Evolutionary conservation across 2,888 invertebrate genomes (phyloP).

Genomic region (Thelaira solivaga): DNA sequence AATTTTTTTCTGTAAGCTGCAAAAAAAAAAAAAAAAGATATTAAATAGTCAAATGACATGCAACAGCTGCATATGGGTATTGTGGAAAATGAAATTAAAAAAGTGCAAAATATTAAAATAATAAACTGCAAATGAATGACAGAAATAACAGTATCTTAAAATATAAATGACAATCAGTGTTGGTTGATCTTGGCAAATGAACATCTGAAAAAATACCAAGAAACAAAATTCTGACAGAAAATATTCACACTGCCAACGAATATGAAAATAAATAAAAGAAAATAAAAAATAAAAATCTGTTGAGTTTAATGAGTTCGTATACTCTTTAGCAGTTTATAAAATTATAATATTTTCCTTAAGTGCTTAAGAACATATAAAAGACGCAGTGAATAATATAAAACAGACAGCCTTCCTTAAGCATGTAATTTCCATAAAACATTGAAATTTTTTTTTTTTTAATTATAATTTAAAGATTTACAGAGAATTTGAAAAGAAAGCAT

Average conservation of each 20-base stretch:
- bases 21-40: not conserved
- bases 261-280: constrained; percentile 10
- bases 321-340: constrained; percentile 50
- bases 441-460: not conserved
- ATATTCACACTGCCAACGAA: not conserved
- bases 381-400: not conserved
- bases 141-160: constrained; percentile 47
- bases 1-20: not conserved
- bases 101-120: constrained; percentile 46
- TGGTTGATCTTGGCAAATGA: constrained; percentile 54
- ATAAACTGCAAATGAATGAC: constrained; percentile 55
- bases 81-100: constrained; percentile 4
- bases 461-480: not conserved
- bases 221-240: constrained; percentile 29
- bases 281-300: constrained; percentile 40
- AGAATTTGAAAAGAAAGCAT: no score
- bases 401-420: not conserved
- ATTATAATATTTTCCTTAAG: constrained; percentile 37
- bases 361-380: constrained; percentile 19
- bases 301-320: constrained; percentile 49
- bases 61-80: constrained; percentile 54
- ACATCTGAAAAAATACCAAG: constrained; percentile 29
- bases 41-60: constrained; percentile 33
- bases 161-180: constrained; percentile 50
- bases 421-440: no score